A percentile compares a stretch with the other conserved stretches of the same genome.
Conservation (phyloP, 2,888 invertebrate genomes). For the Microchrysa polita region DNA sequence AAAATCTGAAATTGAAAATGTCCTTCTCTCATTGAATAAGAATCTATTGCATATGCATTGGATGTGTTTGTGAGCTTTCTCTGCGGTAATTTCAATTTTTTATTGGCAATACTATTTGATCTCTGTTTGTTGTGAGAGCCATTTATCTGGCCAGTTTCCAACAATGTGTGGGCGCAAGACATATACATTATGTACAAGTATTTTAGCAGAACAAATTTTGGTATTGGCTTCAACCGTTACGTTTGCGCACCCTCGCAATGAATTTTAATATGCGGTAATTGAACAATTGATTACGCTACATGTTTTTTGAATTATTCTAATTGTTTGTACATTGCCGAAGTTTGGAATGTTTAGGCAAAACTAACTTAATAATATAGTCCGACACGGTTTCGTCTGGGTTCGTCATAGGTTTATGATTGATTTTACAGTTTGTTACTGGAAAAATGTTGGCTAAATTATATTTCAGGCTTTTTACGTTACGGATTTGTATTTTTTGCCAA, state of each 20-base stretch:
- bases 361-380: too few relatives aligned
- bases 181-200: too few relatives aligned
- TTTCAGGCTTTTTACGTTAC: too few relatives aligned
- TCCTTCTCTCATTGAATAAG: neutral
- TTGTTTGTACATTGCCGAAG: too few relatives aligned
- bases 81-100: neutral
- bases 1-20: neutral
- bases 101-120: conserved; percentile 4
- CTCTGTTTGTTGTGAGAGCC: neutral
- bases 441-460: too few relatives aligned
- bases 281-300: neutral
- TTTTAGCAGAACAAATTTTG: neutral
- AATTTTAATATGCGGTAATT: neutral
- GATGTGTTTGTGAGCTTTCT: neutral
- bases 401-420: too few relatives aligned
- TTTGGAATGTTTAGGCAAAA: too few relatives aligned
- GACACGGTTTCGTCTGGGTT: too few relatives aligned
- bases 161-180: conserved; percentile 19
- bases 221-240: neutral
- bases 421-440: too few relatives aligned
- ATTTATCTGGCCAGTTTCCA: conserved; percentile 15
- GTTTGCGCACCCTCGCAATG: neutral
- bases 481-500: too few relatives aligned
- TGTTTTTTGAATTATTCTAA: neutral
- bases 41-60: neutral